Evolutionary conservation across 35 echinoderm and acorn worm genomes (phyloP), one percentile per base, ranked within the genome.

Genomic region (Chiridota heheva): DNA sequence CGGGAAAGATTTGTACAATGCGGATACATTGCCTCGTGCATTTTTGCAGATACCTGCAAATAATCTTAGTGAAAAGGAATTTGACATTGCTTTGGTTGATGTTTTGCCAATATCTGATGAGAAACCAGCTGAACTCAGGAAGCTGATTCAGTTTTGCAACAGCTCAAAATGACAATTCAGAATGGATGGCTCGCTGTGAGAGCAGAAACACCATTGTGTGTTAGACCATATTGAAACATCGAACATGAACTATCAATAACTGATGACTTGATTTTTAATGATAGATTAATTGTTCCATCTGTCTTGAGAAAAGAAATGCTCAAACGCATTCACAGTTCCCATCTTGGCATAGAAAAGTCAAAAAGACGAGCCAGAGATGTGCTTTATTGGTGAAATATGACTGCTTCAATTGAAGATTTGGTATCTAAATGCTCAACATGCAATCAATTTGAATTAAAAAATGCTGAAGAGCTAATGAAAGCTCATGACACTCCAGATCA

Each of bases 281-380:
- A 81, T 32, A 58, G 67, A 44, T 20, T 66, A 7, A 44, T 81
- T 26, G 30, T 82, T 15, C 80, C 62, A 2, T 18, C 13, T 20
- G 22, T 13, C 35, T 10, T 82, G 40, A 40, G 61, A 45, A 67
- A 40, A 36, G 15, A 60, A 34, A 87, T 87, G 40, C 25, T 81
- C 10, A 20, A 66, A 22, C 40, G 67, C 29, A 8, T 66, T 46
- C 78, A 81, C 46, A 12, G 56, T 4, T 37, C 69, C 60, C 78
- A 81, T 60, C 78, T 65, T 47, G 80, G 80, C 40, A 82, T 82
- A 29, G 60, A 64, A 1, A 81, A 81, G 40, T 66, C 58, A 38
- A 81, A 81, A 41, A 37, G 27, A 81, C 39, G 57, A 67, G 78
- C 78, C 42, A 2, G 60, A 43, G 55, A 58, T 24, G 46, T 81